Percentiles rank a stretch among this genome's conserved stretches.
Conservation (phyloP, 2,113 vertebrate species). For the Dolichallabes microphthalmus region DNA sequence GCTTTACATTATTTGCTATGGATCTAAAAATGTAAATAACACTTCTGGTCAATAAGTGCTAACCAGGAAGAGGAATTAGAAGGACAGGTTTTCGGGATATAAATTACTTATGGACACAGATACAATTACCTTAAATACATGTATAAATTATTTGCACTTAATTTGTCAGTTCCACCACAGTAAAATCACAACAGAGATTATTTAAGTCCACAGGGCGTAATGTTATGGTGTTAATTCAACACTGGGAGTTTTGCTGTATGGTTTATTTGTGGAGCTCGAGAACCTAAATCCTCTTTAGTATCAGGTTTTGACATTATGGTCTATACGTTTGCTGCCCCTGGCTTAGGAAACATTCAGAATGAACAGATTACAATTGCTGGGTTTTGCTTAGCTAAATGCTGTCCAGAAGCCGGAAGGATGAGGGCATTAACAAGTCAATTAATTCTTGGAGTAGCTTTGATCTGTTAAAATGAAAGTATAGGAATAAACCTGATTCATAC, state of each 20-base stretch:
- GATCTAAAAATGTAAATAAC: neutral
- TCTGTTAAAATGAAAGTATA: neutral
- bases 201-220: too few relatives aligned
- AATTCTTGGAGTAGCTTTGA: neutral
- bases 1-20: neutral
- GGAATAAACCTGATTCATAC: neutral
- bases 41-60: conserved; percentile 21
- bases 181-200: too few relatives aligned
- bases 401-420: neutral
- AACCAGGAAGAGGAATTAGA: neutral
- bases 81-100: neutral
- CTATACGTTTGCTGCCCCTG: neutral
- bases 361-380: neutral
- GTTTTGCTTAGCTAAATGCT: neutral
- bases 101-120: neutral
- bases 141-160: neutral
- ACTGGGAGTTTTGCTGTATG: too few relatives aligned
- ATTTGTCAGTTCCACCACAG: neutral
- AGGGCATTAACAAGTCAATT: neutral
- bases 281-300: neutral
- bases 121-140: neutral
- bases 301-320: neutral
- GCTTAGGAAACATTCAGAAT: neutral
- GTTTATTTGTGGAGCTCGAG: neutral
- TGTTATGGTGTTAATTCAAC: too few relatives aligned